Percentiles rank a stretch among this genome's conserved stretches.
These are phyloP conservation scores for Sminthurinus aureus DNA, from an alignment of 2,888 invertebrate genomes.

Conservation along the genomic window DNA sequence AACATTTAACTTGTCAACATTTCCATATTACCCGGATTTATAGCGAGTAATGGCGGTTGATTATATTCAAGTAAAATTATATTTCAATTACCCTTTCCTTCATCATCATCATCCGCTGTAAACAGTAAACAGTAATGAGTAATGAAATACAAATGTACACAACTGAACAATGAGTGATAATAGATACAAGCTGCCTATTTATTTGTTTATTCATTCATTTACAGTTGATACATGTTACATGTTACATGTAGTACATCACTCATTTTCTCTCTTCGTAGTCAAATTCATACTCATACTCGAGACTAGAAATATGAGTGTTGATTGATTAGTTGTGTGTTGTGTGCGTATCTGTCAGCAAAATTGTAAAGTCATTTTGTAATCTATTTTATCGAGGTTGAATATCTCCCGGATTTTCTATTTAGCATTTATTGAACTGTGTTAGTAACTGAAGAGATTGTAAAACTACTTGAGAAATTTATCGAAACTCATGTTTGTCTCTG, in stretches of 20 bases:
- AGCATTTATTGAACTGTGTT: too few relatives aligned
- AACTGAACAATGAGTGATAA: too few relatives aligned
- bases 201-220: neutral
- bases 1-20: conserved; percentile 27
- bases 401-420: neutral
- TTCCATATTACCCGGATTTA: neutral
- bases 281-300: too few relatives aligned
- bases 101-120: too few relatives aligned
- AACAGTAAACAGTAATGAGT: too few relatives aligned
- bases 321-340: conserved; percentile 36
- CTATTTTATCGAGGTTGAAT: conserved; percentile 9
- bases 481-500: too few relatives aligned
- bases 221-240: neutral
- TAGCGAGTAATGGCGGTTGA: neutral
- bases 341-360: conserved; percentile 33
- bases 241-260: conserved; percentile 6
- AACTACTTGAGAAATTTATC: neutral
- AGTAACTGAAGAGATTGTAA: neutral
- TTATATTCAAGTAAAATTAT: too few relatives aligned
- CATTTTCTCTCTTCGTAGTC: conserved; percentile 20
- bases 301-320: conserved; percentile 11
- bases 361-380: conserved; percentile 19
- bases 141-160: too few relatives aligned
- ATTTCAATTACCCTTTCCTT: too few relatives aligned
- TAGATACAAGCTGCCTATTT: too few relatives aligned